phyloP scores from a whole-genome alignment of 2,113 vertebrate species.

The Scomber japonicus region DNA sequence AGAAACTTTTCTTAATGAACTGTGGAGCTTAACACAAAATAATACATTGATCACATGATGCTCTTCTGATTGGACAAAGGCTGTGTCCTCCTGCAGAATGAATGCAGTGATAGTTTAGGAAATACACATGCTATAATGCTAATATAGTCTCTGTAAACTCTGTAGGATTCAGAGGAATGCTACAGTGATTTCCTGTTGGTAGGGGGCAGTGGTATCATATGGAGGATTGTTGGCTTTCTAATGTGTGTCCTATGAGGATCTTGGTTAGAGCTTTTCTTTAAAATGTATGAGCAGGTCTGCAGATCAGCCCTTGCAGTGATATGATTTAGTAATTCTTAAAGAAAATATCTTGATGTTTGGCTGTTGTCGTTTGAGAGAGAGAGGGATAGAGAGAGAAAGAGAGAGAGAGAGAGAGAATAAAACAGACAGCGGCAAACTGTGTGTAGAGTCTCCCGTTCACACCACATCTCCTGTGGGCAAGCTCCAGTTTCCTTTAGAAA shows the following conservation, averaged over 20 bases:
- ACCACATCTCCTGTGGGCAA: slow-evolving; percentile 41
- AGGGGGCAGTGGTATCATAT: slow-evolving; percentile 74
- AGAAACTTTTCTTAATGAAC: slow-evolving; percentile 24
- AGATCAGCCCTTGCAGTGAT: background rate
- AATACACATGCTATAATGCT: background rate
- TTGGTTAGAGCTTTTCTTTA: background rate
- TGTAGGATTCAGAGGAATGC: slow-evolving; percentile 33
- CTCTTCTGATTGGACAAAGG: background rate
- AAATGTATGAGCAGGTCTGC: background rate
- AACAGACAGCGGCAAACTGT: slow-evolving; percentile 15
- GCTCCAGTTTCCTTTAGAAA: slow-evolving; percentile 59
- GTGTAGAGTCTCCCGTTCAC: slow-evolving; percentile 32
- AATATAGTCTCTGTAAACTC: background rate
- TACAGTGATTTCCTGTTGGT: slow-evolving; percentile 61
- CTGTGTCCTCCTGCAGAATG: background rate
- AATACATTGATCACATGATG: background rate
- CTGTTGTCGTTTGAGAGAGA: background rate
- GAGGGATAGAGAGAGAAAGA: background rate
- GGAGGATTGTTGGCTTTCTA: slow-evolving; percentile 26
- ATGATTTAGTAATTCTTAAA: background rate
- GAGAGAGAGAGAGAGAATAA: background rate
- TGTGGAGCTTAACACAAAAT: background rate
- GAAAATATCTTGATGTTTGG: background rate
- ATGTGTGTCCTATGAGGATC: background rate
- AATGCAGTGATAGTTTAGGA: background rate